Evolutionary conservation across 2,113 vertebrate species (phyloP), one percentile per base, ranked within the genome.

Genomic region (Elephas maximus): DNA sequence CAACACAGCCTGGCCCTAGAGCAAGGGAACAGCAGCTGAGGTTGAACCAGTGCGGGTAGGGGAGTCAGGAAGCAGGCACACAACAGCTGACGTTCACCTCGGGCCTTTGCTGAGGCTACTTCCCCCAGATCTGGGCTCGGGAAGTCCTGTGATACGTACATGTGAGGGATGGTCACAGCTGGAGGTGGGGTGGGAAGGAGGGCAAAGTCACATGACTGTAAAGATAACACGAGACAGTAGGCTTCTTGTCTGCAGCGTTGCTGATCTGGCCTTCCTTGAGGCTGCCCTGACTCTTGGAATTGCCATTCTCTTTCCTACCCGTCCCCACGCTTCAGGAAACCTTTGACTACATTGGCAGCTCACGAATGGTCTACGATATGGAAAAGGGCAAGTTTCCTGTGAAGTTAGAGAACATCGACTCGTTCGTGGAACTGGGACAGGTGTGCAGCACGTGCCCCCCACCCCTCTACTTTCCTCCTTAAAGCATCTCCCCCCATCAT

Each of bases 301-400:
- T 76, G 92, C 82, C 53, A 1, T 86, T 78, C 51, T 63, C 9
- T 33, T 94, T 48, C 69, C 62, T 20, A 15, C 79, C 87, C 30
- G 0, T 41, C 6, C 10, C 51, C 26, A 0, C 33, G 23, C 65
- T 76, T 28, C 98, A 99, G 99, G 99, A 99, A 96, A 99, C 99
- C 2, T 99, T 99, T 41, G 99, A 99, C 97, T 99, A 99, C 99
- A 99, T 99, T 4, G 99, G 99, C 97, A 99, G 99, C 91, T 99
- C 99, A 0, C 98, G 99, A 30, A 99, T 99, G 99, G 99, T 99
- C 3, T 99, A 98, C 0, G 99, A 99, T 12, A 99, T 99, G 99
- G 97, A 99, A 41, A 98, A 97, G 2, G 98, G 98, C 33, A 98
- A 97, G 18, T 99, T 99, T 44, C 99, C 99, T 0, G 67, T 99